phyloP scores from a whole-genome alignment of 2,888 invertebrate species.

The Subacronicta megacephala region DNA sequence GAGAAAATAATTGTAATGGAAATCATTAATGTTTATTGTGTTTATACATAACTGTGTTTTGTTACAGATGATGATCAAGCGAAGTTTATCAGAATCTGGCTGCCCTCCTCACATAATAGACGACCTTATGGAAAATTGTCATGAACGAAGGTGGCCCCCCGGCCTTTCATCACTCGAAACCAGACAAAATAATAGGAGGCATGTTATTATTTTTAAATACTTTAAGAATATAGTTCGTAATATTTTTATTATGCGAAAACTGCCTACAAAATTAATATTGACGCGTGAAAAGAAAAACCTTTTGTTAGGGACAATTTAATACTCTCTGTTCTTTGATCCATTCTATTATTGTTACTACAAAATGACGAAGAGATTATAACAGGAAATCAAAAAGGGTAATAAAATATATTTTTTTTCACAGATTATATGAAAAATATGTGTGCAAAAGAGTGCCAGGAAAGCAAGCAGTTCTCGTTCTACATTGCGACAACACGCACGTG shows the following conservation, averaged over 20 bases:
- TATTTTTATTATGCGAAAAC: neutral
- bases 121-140: constrained; percentile 99
- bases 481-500: constrained; percentile 98
- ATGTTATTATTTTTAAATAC: constrained; percentile 69
- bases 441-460: constrained; percentile 98
- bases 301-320: no score
- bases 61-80: constrained; percentile 97
- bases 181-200: constrained; percentile 97
- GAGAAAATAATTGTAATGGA: no score
- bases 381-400: no score
- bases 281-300: no score
- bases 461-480: constrained; percentile 98
- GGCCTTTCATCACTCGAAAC: constrained; percentile 98
- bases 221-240: no score
- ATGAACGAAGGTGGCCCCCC: constrained; percentile 98
- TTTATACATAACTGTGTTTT: neutral
- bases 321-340: no score
- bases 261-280: neutral
- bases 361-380: no score
- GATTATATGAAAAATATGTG: constrained; percentile 96
- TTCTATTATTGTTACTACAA: no score
- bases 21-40: no score
- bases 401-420: no score
- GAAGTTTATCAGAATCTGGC: constrained; percentile 97
- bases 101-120: constrained; percentile 98